Base-by-base conservation (phyloP, 2,888 invertebrate genomes). In the Prosopocoilus inquinatus region DNA sequence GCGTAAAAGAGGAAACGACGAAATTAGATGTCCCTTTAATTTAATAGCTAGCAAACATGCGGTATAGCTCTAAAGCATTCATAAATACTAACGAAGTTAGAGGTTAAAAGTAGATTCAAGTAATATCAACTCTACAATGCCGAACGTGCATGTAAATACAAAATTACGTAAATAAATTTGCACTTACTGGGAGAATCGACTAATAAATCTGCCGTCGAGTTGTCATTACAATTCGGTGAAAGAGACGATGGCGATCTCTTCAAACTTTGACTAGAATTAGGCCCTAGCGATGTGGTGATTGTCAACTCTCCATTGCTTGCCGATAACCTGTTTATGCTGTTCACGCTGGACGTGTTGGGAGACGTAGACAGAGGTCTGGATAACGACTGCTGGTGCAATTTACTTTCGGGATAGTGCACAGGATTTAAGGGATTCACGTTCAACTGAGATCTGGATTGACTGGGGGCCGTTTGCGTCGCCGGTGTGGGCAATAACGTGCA, bases 151-250 rank as follows among this genome's bases (percentile, higher is more conserved):
- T 12, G 13, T 1, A 11, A 38, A 28, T 28, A 9, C 13, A 34
- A 3, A 44, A 44, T 1, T 13, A 44, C 15, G 15, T 28, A 34
- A 32, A 45, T 32, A 45, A 44, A 13, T 35, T n/a, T 33, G 39
- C 52, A 86, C 90, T 88, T 84, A 92, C 92, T 90, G 77, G 91
- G 90, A 51, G 90, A 90, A 79, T 91, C 91, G 70, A 89, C 87
- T 44, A 91, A 82, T 63, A 91, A 80, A 79, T 91, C 91, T 41
- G 79, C 79, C 11, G 82, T 81, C 1, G 82, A 81, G 61, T 85
- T 88, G 43, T 85, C 84, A 32, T 86, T 86, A 60, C 83, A 81
- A 59, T 77, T 79, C 11, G 83, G 82, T 38, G 87, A 87, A 43
- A 86, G 79, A 5, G 85, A 84, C 47, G 83, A 80, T 0, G 87